These are phyloP conservation scores for Motacilla alba DNA, from an alignment of 2,113 vertebrate genomes.

Conservation along the genomic window DNA sequence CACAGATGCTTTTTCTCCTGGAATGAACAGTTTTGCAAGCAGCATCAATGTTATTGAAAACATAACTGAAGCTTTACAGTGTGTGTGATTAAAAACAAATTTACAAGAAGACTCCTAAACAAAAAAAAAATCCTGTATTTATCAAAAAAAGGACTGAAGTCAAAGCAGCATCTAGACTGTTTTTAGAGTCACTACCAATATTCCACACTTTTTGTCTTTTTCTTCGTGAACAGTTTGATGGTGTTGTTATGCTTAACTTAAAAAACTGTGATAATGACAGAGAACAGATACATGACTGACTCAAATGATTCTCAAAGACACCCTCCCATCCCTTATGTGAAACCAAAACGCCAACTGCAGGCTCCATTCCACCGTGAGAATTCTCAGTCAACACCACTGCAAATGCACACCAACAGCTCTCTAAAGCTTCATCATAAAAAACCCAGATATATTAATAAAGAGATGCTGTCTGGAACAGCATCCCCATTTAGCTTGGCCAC, in stretches of 20 bases:
- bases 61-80: not conserved
- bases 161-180: not conserved
- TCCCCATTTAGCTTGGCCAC: not conserved
- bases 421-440: not conserved
- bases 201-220: not conserved
- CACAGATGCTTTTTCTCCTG: not conserved
- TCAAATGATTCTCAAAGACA: not conserved
- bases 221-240: not conserved
- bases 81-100: not conserved
- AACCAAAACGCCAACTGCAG: not conserved
- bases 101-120: not conserved
- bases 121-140: not conserved
- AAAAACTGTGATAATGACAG: not conserved
- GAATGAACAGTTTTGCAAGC: not conserved
- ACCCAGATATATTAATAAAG: not conserved
- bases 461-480: not conserved
- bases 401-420: rapidly evolving
- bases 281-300: not conserved
- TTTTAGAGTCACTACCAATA: not conserved
- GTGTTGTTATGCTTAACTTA: not conserved
- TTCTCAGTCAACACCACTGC: not conserved
- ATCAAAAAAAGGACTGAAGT: not conserved
- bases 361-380: not conserved
- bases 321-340: not conserved
- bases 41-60: not conserved